phyloP scores from a whole-genome alignment of 2,113 vertebrate genomes.

The Sebastes schlegelii region DNA sequence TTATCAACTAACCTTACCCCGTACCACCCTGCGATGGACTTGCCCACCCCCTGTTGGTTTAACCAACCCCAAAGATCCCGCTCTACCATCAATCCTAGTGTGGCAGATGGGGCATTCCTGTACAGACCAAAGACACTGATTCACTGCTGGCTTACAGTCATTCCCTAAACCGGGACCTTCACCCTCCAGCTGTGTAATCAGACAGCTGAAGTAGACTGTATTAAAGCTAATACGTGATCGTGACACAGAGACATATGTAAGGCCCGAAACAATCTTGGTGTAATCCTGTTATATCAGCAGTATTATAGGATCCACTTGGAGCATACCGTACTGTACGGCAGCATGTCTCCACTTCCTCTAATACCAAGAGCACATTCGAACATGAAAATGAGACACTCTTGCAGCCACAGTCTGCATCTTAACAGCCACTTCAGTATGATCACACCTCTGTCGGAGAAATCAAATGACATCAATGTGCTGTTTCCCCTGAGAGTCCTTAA shows the following conservation, averaged over 20 bases:
- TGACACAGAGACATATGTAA: slow-evolving; percentile 63
- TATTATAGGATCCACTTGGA: slow-evolving; percentile 50
- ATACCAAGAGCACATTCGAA: slow-evolving; percentile 5
- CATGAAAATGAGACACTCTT: slow-evolving; percentile 22
- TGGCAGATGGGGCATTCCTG: slow-evolving; percentile 56
- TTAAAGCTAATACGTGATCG: slow-evolving; percentile 67
- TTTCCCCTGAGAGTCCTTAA: slow-evolving; percentile 15
- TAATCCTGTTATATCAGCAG: slow-evolving; percentile 71
- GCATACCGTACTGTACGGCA: slow-evolving; percentile 9
- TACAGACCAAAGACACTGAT: slow-evolving; percentile 37
- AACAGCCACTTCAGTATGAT: slow-evolving; percentile 26
- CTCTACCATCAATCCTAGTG: slow-evolving; percentile 19
- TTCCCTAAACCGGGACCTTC: slow-evolving; percentile 49
- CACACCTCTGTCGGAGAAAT: slow-evolving; percentile 18
- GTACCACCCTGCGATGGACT: slow-evolving; percentile 27
- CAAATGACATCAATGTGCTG: slow-evolving; percentile 32
- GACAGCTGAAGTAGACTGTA: slow-evolving; percentile 51
- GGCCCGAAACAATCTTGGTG: slow-evolving; percentile 54
- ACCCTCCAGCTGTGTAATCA: slow-evolving; percentile 61
- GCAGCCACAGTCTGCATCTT: slow-evolving; percentile 1
- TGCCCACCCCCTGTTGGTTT: slow-evolving; percentile 46
- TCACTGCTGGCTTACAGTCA: slow-evolving; percentile 41
- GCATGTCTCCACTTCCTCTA: slow-evolving; percentile 22
- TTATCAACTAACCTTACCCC: slow-evolving; percentile 34
- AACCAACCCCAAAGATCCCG: neutral